Base-by-base conservation (phyloP, 2,888 invertebrate species). In the Apomyelois bistriatella region DNA sequence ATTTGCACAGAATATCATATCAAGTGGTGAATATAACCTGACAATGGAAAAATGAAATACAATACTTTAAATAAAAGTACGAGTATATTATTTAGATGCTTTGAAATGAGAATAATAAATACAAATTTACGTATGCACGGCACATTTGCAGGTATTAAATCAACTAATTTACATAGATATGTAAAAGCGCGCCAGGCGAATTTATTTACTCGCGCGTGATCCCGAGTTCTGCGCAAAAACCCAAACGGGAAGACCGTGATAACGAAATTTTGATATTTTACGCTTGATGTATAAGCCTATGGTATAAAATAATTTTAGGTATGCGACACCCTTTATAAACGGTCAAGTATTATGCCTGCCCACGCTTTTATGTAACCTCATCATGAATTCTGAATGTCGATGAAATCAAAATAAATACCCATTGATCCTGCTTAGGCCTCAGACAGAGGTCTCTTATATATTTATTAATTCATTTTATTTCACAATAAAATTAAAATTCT, bases 161-260 rank as follows among this genome's bases (percentile, higher is more conserved):
- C 60, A 64, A 62, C 57, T 61, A 60, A 69, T 66, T 66, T 66
- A 59, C 66, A 69, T 65, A 60, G 60, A 62, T 57, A 63, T 63
- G 59, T 57, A 58, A 60, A 57, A 53, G 54, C 56, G 52, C 58
- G 53, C 55, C 48, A 15, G 38, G n/a, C 32, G 49, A 43, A 56
- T 55, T 53, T 54, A 57, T 56, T 59, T 40, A 16, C 28, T 15
- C 10, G 38, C 28, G 22, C 10, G 38, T 30, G 30, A 37, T 15
- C 17, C 30, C 15, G n/a, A 32, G 37, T 58, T 57, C 59, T 46
- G 52, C 53, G 41, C 53, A 58, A 54, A 50, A 56, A 51, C 48
- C 32, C 51, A 37, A 49, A 6, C 22, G 37, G 10, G 28, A 40
- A 6, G 28, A 28, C 28, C 13, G 38, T 1, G 38, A 49, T 48